Percentiles rank a stretch among this genome's conserved stretches.
Evolutionary conservation across 2,888 invertebrate species (phyloP).

Genomic region (Bombylius discolor): DNA sequence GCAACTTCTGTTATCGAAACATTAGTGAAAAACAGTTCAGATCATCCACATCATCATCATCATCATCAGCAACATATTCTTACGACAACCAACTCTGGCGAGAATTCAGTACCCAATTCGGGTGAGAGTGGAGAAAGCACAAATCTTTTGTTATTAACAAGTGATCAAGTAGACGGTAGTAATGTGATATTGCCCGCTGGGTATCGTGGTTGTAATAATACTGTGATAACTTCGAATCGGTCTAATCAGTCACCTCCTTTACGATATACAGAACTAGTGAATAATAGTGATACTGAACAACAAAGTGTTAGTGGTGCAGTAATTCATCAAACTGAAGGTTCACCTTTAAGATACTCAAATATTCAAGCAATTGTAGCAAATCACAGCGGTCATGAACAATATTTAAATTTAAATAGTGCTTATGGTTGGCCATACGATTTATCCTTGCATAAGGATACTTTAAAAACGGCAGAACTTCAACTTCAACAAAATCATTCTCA

Average conservation of each 20-base stretch:
- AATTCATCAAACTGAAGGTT: conserved; percentile 1
- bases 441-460: conserved; percentile 13
- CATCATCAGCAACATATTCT: conserved; percentile 2
- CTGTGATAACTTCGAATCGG: conserved; percentile 28
- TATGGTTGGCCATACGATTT: conserved; percentile 21
- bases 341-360: conserved; percentile 7
- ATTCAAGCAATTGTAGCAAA: conserved; percentile 5
- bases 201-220: conserved; percentile 32
- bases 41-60: background rate
- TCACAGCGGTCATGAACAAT: conserved; percentile 5
- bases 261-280: conserved; percentile 11
- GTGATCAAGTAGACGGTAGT: conserved; percentile 5
- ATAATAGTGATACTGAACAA: conserved; percentile 4
- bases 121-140: conserved; percentile 13
- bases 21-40: conserved; percentile 2
- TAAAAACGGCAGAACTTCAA: conserved; percentile 3
- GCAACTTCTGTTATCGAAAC: conserved; percentile 9
- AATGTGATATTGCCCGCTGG: conserved; percentile 23
- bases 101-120: conserved; percentile 4
- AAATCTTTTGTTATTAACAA: conserved; percentile 13
- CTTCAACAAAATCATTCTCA: conserved; percentile 1
- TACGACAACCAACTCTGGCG: background rate
- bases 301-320: background rate
- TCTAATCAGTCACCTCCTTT: conserved; percentile 15
- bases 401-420: conserved; percentile 7